Base-by-base conservation (phyloP, 2,113 vertebrate species). In the Cynoglossus semilaevis region DNA sequence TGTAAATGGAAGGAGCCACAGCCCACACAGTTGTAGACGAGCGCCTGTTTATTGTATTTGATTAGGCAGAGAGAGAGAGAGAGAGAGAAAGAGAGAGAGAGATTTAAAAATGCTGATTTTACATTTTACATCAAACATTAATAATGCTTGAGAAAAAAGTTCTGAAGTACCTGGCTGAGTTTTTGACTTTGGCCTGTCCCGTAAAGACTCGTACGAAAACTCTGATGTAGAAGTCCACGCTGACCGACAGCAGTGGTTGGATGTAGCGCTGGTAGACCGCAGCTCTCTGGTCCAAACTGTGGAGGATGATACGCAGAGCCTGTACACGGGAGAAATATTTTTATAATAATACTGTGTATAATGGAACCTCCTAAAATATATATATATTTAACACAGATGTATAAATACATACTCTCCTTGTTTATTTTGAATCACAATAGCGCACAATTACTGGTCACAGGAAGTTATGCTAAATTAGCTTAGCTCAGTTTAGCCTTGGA, bases 221-320 rank as follows among this genome's bases (percentile, higher is more conserved):
- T 0, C 96, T 86, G 12, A 98, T 90, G 49, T 98, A 98, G 75
- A 98, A 98, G 80, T 97, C 95, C 0, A 86, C 96, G 0, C 95
- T 97, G 88, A 97, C 35, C 0, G 91, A 91, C n/a, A 98, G 89
- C 67, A 98, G 87, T 0, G 95, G 95, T 36, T 85, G 82, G 34
- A 98, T 89, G n/a, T 92, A 96, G 17, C 96, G 92, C 87, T 97
- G 96, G 87, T 97, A 94, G 58, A 94, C 94, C 17, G 92, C 94
- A 4, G 96, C 93, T 0, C 87, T 87, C 35, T 93, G 91, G 69
- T 98, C 95, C 56, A 98, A 63, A 77, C 93, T 94, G 83, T 97
- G 96, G 48, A 97, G 85, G 73, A 98, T 83, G 38, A 96, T 94
- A 3, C 94, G 85, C 7, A 98, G 91, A 0, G 96, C 95, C 95